Base-by-base conservation (phyloP, 2,888 invertebrate species). In the Drosophila mettleri region DNA sequence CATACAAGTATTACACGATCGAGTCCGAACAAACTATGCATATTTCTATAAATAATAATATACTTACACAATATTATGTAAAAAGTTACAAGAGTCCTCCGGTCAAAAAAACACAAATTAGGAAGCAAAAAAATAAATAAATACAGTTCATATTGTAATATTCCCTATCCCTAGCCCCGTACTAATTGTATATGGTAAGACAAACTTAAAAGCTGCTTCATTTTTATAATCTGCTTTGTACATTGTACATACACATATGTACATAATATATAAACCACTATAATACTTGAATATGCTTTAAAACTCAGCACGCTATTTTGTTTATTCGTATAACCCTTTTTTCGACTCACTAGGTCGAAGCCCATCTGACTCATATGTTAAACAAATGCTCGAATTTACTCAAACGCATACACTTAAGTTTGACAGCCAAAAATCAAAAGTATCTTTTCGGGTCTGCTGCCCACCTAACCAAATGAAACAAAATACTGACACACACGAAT, bases 1-100 rank as follows among this genome's bases (percentile, higher is more conserved):
- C 79, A 58, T 78, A 76, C 69, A 77, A 83, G 87, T 83, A 83
- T 83, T 85, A 82, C 69, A 86, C 73, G 67, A 46, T n/a, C 18
- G 46, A 68, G 72, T 57, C 62, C 48, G 69, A 70, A 62, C 24
- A 63, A 62, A 71, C 53, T 73, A 69, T 74, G 58, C 71, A 78
- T 78, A 76, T 51, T 69, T 60, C 64, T 63, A 63, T 76, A 69
- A 72, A 61, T 57, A 52, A 78, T 31, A 45, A 22, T 41, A 14
- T 54, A 60, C 41, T 73, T 67, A 41, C 52, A 74, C 59, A 60
- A 20, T 14, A 20, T 65, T 48, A 22, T 43, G 83, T 84, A 84
- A 79, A 84, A 87, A 84, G 69, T 77, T 78, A 54, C 63, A 53
- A 48, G 58, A 66, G 41, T 46, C 61, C 67, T 57, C 66, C 53